A percentile compares a stretch with the other conserved stretches of the same genome.
Conservation (phyloP, 2,113 vertebrate species). For the Fulmarus glacialis region DNA sequence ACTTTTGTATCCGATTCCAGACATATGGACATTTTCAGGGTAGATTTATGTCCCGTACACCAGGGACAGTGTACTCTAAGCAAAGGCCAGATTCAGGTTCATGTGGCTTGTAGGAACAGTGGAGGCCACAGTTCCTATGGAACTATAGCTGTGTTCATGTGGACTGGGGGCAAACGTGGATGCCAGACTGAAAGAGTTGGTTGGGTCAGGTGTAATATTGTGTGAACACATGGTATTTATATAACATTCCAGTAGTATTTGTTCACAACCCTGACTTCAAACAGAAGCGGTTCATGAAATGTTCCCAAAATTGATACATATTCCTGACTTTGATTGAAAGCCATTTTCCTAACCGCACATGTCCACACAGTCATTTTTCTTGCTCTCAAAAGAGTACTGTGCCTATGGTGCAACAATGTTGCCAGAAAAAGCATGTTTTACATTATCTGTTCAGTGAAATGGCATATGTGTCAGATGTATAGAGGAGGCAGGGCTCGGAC, state of each 20-base stretch:
- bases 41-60: background rate
- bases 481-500: background rate
- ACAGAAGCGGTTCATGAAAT: background rate
- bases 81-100: background rate
- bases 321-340: slow-evolving; percentile 6
- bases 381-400: background rate
- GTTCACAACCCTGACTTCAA: background rate
- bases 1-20: background rate
- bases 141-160: background rate
- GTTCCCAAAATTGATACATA: background rate
- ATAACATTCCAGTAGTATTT: background rate
- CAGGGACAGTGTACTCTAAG: background rate
- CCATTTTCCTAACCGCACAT: background rate
- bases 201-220: background rate
- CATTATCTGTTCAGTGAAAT: background rate
- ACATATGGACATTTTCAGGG: background rate
- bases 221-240: background rate
- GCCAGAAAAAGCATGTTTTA: background rate
- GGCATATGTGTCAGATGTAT: background rate
- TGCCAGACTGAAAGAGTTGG: background rate
- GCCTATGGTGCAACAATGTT: background rate
- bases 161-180: background rate
- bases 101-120: background rate
- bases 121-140: background rate
- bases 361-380: background rate